Conservation (phyloP, 2,113 vertebrate species). For the Dermatemys mawii region DNA sequence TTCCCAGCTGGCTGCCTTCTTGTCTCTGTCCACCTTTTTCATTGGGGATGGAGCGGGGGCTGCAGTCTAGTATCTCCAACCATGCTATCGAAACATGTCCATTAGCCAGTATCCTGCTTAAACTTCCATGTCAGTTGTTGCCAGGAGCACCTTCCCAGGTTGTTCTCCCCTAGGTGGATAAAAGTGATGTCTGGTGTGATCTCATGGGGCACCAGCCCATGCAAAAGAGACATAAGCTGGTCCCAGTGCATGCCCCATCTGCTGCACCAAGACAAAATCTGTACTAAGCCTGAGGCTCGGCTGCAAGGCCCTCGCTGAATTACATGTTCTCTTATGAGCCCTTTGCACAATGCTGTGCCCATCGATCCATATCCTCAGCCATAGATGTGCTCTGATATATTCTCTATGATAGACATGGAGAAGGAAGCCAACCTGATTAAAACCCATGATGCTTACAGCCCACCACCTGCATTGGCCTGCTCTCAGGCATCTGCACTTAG, state of each 20-base stretch:
- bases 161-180: too few relatives aligned
- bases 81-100: neutral
- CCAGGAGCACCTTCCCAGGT: neutral
- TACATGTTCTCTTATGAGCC: neutral
- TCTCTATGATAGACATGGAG: neutral
- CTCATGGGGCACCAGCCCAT: neutral
- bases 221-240: neutral
- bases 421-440: neutral
- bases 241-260: neutral
- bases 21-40: neutral
- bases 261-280: neutral
- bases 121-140: neutral
- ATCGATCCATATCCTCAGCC: neutral
- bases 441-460: neutral
- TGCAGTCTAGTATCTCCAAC: neutral
- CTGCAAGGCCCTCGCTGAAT: neutral
- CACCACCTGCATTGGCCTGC: neutral
- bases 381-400: neutral
- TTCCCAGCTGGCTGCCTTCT: neutral
- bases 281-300: neutral
- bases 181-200: too few relatives aligned
- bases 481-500: neutral
- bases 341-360: neutral
- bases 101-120: neutral
- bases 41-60: neutral